A percentile compares a stretch with the other conserved stretches of the same genome.
Conservation (phyloP, 2,797 vertebrate species). For the Numenius phaeopus region DNA sequence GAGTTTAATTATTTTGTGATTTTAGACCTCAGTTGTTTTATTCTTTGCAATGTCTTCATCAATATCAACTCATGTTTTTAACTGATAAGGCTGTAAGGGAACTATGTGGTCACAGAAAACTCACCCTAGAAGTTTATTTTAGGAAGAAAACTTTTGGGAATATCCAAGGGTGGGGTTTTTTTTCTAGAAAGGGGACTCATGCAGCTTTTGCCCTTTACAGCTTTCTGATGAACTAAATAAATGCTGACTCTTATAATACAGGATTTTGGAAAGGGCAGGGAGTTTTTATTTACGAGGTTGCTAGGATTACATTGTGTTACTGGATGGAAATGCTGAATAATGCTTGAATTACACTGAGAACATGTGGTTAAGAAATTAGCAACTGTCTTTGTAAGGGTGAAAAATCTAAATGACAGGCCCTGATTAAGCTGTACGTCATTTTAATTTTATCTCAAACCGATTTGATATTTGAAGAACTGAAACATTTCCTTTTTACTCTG, state of each 20-base stretch:
- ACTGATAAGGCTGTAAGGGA: background rate
- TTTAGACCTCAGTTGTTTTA: background rate
- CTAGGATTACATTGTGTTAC: background rate
- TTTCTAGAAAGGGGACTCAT: background rate
- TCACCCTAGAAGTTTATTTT: background rate
- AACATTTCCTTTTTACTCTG: background rate
- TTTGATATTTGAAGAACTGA: background rate
- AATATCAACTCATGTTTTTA: background rate
- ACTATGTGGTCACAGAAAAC: background rate
- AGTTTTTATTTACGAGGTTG: background rate
- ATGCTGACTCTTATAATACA: background rate
- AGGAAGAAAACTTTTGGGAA: background rate
- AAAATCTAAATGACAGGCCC: background rate
- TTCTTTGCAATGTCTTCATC: background rate
- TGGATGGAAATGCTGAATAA: background rate
- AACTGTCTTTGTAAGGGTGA: background rate
- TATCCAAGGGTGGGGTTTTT: fast-evolving
- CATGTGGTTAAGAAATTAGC: background rate
- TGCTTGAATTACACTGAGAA: background rate
- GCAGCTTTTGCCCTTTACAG: background rate
- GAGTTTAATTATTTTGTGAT: background rate
- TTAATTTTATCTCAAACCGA: background rate
- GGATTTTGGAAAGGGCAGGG: background rate
- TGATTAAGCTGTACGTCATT: background rate
- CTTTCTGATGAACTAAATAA: background rate